phyloP scores from a whole-genome alignment of 2,888 invertebrate species.

The Eupithecia tripunctaria region DNA sequence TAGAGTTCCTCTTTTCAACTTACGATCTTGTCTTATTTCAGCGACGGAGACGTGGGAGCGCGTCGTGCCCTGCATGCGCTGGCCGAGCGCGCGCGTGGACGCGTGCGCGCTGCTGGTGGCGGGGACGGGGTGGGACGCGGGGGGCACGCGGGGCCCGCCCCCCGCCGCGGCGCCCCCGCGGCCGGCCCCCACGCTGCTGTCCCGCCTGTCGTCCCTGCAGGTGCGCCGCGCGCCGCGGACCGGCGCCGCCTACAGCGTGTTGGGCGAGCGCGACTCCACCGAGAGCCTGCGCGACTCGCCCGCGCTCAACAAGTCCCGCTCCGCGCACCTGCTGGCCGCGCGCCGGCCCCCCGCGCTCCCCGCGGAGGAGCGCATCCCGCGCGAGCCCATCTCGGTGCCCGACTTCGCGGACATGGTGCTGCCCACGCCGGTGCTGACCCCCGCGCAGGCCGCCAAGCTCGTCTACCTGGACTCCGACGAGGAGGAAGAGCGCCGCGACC shows the following conservation, averaged over 20 bases:
- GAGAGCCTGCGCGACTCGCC: conserved; percentile 83
- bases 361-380: conserved; percentile 74
- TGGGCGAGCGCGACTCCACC: conserved; percentile 87
- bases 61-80: conserved; percentile 85
- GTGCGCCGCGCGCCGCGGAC: conserved; percentile 88
- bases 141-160: conserved; percentile 67
- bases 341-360: conserved; percentile 54
- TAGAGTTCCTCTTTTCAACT: not conserved
- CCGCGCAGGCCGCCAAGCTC: conserved; percentile 53
- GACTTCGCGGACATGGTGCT: conserved; percentile 87
- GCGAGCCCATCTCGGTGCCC: conserved; percentile 90
- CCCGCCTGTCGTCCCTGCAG: conserved; percentile 89
- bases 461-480: conserved; percentile 89
- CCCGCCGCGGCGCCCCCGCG: conserved; percentile 58
- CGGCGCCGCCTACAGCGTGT: conserved; percentile 88
- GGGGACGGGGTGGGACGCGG: conserved; percentile 48
- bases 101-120: conserved; percentile 87
- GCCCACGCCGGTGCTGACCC: conserved; percentile 75
- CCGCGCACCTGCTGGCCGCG: conserved; percentile 70
- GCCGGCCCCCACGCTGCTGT: conserved; percentile 81
- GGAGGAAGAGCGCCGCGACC: conserved; percentile 64
- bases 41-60: conserved; percentile 91
- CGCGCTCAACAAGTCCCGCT: conserved; percentile 83
- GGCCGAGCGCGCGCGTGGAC: conserved; percentile 89
- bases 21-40: conserved; percentile 56